Evolutionary conservation across 2,888 invertebrate species (phyloP).

Genomic region (Eupithecia insigniata): DNA sequence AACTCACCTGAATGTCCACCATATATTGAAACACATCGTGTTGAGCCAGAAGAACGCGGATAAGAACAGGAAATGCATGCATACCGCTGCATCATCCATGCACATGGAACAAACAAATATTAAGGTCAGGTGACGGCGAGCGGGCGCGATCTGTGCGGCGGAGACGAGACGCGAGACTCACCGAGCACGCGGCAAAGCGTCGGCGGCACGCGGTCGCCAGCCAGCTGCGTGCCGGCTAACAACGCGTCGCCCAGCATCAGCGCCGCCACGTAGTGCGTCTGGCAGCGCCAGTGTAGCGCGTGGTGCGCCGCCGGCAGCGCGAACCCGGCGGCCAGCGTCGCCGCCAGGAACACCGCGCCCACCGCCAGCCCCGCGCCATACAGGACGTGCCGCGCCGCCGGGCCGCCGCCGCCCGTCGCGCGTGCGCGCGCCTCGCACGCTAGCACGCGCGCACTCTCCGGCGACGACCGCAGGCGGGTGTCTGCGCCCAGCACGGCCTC

Average conservation of each 20-base stretch:
- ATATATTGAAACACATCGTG: constrained; percentile 97
- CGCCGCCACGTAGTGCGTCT: constrained; percentile 93
- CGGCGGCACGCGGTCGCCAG: constrained; percentile 85
- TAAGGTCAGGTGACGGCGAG: constrained; percentile 26
- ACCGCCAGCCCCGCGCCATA: constrained; percentile 91
- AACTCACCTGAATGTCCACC: constrained; percentile 95
- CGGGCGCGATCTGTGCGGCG: constrained; percentile 85
- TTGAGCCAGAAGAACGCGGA: constrained; percentile 97
- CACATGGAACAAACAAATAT: constrained; percentile 56
- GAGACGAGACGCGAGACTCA: constrained; percentile 82
- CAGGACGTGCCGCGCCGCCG: constrained; percentile 87
- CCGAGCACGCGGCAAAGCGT: constrained; percentile 87
- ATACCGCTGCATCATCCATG: constrained; percentile 89
- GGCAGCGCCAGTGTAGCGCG: constrained; percentile 94
- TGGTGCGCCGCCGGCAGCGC: constrained; percentile 92
- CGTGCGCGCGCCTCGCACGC: constrained; percentile 83
- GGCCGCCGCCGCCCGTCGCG: constrained; percentile 65
- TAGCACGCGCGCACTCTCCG: constrained; percentile 57
- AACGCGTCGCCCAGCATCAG: constrained; percentile 91
- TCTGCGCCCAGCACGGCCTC: constrained; percentile 59
- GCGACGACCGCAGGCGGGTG: constrained; percentile 45
- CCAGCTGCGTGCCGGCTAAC: constrained; percentile 90
- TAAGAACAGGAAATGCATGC: constrained; percentile 94
- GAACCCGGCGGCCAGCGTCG: constrained; percentile 91
- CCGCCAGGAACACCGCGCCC: constrained; percentile 91